These are phyloP conservation scores for Ellobium chinense DNA, from an alignment of 2,888 invertebrate genomes.

Conservation along the genomic window DNA sequence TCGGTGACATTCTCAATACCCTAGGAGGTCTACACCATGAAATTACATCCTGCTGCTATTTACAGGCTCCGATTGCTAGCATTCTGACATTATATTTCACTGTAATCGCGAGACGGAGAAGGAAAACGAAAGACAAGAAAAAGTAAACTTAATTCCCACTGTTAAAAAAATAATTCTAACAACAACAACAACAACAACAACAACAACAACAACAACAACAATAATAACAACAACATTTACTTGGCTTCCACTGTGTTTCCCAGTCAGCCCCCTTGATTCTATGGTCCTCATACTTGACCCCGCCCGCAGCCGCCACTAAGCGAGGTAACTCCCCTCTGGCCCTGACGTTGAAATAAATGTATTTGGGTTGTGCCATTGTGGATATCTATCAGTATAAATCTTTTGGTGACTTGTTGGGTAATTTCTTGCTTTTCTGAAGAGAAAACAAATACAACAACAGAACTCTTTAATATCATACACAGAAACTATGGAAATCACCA, in stretches of 20 bases:
- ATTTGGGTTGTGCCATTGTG: background rate
- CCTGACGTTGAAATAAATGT: background rate
- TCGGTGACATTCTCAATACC: too few species aligned
- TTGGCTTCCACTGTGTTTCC: background rate
- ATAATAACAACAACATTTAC: background rate
- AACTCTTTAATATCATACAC: too few species aligned
- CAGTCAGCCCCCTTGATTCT: background rate
- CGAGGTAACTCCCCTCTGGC: conserved; percentile 6
- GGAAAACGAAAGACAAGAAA: background rate
- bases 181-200: background rate
- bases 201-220: background rate
- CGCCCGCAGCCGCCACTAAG: conserved; percentile 2
- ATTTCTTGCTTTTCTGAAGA: background rate
- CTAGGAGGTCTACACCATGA: too few species aligned
- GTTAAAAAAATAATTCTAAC: background rate
- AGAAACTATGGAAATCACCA: too few species aligned
- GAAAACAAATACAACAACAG: background rate
- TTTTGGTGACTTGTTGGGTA: background rate
- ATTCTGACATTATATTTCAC: too few species aligned
- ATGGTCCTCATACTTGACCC: background rate
- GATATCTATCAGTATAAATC: background rate
- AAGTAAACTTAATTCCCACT: background rate
- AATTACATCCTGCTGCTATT: too few species aligned
- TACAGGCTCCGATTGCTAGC: too few species aligned
- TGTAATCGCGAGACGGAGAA: background rate